phyloP scores from a whole-genome alignment of 2,113 vertebrate species.

The Rhizomys pruinosus region DNA sequence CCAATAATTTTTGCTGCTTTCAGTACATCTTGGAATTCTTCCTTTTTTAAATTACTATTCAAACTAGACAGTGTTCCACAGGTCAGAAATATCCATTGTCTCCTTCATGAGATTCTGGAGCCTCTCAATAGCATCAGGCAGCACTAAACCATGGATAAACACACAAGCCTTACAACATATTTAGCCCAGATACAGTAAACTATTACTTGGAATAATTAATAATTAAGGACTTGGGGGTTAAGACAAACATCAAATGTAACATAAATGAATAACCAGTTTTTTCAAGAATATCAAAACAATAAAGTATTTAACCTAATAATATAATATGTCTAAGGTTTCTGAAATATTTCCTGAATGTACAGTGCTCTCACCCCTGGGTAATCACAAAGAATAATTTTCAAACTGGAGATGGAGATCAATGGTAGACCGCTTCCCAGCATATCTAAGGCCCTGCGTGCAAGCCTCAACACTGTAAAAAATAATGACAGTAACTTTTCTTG shows the following conservation, averaged over 20 bases:
- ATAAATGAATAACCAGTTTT: slow-evolving; percentile 26
- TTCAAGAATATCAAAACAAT: slow-evolving; percentile 45
- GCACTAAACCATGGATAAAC: slow-evolving; percentile 42
- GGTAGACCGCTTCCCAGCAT: not conserved
- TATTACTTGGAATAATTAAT: not conserved
- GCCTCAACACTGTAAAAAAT: not conserved
- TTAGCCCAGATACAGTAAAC: not conserved
- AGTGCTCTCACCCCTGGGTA: not conserved
- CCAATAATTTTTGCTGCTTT: slow-evolving; percentile 37
- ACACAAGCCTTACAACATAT: slow-evolving; percentile 29
- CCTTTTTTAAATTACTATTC: slow-evolving; percentile 60
- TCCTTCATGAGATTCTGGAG: slow-evolving; percentile 35
- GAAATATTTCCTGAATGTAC: slow-evolving; percentile 37
- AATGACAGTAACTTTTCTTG: not conserved
- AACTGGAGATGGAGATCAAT: not conserved
- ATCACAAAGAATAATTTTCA: slow-evolving; percentile 4
- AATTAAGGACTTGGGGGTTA: not conserved
- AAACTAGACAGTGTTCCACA: slow-evolving; percentile 58
- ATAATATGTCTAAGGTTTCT: slow-evolving; percentile 24
- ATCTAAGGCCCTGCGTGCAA: not conserved
- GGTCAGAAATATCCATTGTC: not conserved
- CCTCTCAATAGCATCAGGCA: slow-evolving; percentile 37
- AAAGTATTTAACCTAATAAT: slow-evolving; percentile 29
- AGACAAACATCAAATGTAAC: not conserved
- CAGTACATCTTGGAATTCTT: slow-evolving; percentile 43